Evolutionary conservation across 2,113 vertebrate genomes (phyloP).

Genomic region (Odontesthes bonariensis): DNA sequence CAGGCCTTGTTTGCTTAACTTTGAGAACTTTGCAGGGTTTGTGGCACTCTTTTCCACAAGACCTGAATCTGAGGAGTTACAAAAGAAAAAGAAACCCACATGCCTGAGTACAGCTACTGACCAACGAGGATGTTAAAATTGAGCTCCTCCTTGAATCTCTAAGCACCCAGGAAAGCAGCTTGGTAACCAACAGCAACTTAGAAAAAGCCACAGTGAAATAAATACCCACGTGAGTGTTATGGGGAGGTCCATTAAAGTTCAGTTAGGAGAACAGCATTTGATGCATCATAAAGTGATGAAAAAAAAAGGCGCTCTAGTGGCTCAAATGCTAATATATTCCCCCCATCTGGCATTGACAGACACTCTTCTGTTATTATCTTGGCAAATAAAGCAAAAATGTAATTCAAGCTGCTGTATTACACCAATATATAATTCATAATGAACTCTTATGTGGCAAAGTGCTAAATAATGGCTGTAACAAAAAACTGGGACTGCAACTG

Average conservation of each 20-base stretch:
- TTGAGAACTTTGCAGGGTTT: conserved; percentile 56
- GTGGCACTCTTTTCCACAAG: conserved; percentile 44
- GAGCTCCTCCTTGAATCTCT: conserved; percentile 36
- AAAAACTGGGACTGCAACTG: background rate
- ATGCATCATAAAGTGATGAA: conserved; percentile 27
- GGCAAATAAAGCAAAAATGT: conserved; percentile 21
- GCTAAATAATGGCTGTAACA: background rate
- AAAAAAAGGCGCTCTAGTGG: conserved; percentile 1
- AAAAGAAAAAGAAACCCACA: conserved; percentile 28
- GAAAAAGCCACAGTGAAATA: conserved; percentile 33
- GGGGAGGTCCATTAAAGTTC: conserved; percentile 21
- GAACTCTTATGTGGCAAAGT: background rate
- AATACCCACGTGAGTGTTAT: conserved; percentile 36
- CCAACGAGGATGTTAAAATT: conserved; percentile 32
- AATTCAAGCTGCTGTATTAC: background rate
- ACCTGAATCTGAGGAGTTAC: conserved; percentile 28
- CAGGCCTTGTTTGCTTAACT: conserved; percentile 73
- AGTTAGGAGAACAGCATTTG: conserved; percentile 39
- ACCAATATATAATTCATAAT: conserved; percentile 8
- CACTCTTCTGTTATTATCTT: background rate
- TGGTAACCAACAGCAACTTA: conserved; percentile 47
- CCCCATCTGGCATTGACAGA: conserved; percentile 5
- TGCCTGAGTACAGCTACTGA: conserved; percentile 37
- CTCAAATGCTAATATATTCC: conserved; percentile 8
- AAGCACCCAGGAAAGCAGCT: conserved; percentile 32